Evolutionary conservation across 2,797 vertebrate species (phyloP), one percentile per base, ranked within the genome.

Genomic region (Austrolebias charrua): DNA sequence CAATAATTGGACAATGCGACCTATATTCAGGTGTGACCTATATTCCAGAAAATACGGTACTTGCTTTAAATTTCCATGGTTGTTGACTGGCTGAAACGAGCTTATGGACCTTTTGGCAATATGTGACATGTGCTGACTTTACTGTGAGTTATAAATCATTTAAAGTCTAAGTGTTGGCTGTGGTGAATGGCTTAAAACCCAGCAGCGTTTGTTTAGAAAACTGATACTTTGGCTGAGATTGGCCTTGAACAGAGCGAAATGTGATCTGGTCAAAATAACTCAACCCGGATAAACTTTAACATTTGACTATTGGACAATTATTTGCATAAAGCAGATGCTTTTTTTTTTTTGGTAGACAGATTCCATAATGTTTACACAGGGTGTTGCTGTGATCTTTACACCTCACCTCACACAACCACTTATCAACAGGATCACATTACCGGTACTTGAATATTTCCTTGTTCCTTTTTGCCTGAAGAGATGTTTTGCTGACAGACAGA

Each of bases 261-360:
- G 69, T 71, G 67, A 71, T 72, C 4, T 14, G 42, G 40, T 53
- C 24, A 40, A 40, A 63, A 63, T 19, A 46, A 28, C 38, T 12
- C 12, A 1, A 16, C n/a, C 15, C 28, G 11, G 48, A 49, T 45
- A 18, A 67, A 46, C 43, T 29, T 61, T 57, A 60, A 66, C 73
- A n/a, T 75, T 61, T 71, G 63, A 69, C 66, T 28, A 8, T 11
- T 13, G 2, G 31, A 7, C 6, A 42, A 6, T 35, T 65, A 69
- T 58, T 47, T 53, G 40, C 29, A 19, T n/a, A 12, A 19, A 54
- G 20, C 28, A 40, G 19, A 65, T 42, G 54, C 57, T 8, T 48
- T 60, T 59, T 19, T 33, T 38, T 24, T 47, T 19, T n/a, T 66
- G 49, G 24, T 24, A 24, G 24, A 24, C 24, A 24, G 1, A 24